Evolutionary conservation across 92 coral and sea anemone species (phyloP), one percentile per base, ranked within the genome.

Genomic region (Umimayanthus chanpuru): DNA sequence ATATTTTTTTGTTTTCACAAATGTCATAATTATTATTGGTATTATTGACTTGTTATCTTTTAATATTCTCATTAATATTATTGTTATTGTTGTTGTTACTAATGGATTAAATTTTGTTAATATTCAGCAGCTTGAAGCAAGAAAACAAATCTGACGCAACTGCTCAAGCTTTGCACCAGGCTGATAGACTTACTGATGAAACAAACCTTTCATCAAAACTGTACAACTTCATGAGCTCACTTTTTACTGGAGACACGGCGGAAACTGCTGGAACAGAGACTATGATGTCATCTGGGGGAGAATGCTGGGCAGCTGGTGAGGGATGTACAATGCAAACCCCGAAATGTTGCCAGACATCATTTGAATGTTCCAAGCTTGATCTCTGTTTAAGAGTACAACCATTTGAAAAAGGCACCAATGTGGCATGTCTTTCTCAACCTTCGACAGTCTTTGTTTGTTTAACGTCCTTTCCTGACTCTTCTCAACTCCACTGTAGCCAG

Each of bases 401-500:
- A 68, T 40, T 68, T 50, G 23, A 16, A 50, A 77, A 53, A 20
- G 75, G 40, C 30, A 11, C 20, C 25, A 44, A 64, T 40, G 9
- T 32, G 58, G 73, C 82, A 26, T 23, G 47, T 56, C 15, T 75
- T 0, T 58, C 43, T 29, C 96, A 97, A 81, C 94, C 94, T 25
- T 93, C 94, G n/a, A 81, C 94, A 71, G 93, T 95, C 38, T 94
- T 95, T 90, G 93, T 95, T 41, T 88, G 93, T 77, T 86, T 89
- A 76, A 66, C 89, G 2, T 91, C 96, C 11, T 53, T 97, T 61
- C 87, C 94, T 2, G 76, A 77, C 21, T 43, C 32, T 7, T 38
- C 80, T 56, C 72, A 86, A 53, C 70, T 82, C 40, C 88, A 83
- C 65, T 87, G 90, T 73, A 81, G 80, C 36, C 6, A 58, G 30